Conservation (phyloP, 2,113 vertebrate genomes). For the Catharus bicknelli region DNA sequence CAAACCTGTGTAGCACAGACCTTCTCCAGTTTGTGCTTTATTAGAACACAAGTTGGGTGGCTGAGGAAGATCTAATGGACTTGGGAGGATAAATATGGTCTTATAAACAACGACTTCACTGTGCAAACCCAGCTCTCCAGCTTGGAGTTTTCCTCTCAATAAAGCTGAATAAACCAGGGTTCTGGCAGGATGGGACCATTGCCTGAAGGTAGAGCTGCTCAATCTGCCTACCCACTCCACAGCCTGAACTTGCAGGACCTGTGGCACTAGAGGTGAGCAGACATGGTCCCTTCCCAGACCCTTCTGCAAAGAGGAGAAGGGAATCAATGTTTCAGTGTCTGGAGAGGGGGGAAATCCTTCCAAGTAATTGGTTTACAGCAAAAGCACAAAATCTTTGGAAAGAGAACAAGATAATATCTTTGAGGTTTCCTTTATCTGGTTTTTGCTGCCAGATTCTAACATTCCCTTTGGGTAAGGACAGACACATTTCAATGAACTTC, state of each 20-base stretch:
- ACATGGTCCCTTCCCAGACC: not conserved
- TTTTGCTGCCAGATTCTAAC: not conserved
- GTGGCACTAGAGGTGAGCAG: too few species aligned
- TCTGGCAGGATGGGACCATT: not conserved
- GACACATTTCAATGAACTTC: conserved; percentile 6
- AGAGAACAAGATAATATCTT: not conserved
- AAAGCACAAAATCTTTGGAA: not conserved
- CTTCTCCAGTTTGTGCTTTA: not conserved
- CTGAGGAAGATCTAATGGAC: not conserved
- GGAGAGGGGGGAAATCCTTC: not conserved
- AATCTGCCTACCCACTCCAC: not conserved
- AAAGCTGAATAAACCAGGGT: not conserved
- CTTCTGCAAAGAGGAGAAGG: not conserved
- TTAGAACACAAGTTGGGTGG: not conserved
- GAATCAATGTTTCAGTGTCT: not conserved
- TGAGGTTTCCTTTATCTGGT: not conserved
- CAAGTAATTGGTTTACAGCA: not conserved
- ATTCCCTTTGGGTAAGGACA: not conserved
- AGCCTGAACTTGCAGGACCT: not conserved
- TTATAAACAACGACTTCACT: rapidly evolving
- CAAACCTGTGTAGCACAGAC: not conserved
- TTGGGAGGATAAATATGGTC: rapidly evolving
- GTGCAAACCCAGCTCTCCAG: not conserved
- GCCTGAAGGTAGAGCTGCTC: not conserved
- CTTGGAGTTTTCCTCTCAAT: not conserved